A percentile compares a stretch with the other conserved stretches of the same genome.
Evolutionary conservation across 2,888 invertebrate species (phyloP).

Genomic region (Carterocephalus palaemon): DNA sequence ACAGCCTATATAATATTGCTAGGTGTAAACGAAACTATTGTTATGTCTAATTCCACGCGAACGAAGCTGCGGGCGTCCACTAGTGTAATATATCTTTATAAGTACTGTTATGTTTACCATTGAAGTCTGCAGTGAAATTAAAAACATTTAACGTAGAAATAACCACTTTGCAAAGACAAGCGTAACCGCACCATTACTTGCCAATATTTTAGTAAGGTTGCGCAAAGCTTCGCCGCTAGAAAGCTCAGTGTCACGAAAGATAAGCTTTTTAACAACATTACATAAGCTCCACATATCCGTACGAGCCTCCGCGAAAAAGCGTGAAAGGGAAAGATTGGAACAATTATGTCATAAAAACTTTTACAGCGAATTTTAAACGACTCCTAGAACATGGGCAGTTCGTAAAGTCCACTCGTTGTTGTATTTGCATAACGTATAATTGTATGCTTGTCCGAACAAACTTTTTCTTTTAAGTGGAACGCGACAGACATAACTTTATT

Average conservation of each 20-base stretch:
- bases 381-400: constrained; percentile 9
- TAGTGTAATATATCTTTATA: no score
- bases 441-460: constrained; percentile 7
- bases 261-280: constrained; percentile 8
- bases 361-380: not conserved
- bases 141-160: no score
- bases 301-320: constrained; percentile 18
- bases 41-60: no score
- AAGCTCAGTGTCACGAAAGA: constrained; percentile 21
- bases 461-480: constrained; percentile 23
- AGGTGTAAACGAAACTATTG: no score
- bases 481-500: no score
- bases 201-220: no score
- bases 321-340: constrained; percentile 32
- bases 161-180: no score
- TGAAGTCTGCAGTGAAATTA: no score
- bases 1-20: no score
- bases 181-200: no score
- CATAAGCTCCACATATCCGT: constrained; percentile 1
- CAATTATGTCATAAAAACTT: constrained; percentile 32
- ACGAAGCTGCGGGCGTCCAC: no score
- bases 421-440: constrained; percentile 17
- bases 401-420: constrained; percentile 13
- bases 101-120: no score
- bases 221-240: constrained; percentile 20